Evolutionary conservation across 2,113 vertebrate species (phyloP).

Genomic region (Propithecus coquereli): DNA sequence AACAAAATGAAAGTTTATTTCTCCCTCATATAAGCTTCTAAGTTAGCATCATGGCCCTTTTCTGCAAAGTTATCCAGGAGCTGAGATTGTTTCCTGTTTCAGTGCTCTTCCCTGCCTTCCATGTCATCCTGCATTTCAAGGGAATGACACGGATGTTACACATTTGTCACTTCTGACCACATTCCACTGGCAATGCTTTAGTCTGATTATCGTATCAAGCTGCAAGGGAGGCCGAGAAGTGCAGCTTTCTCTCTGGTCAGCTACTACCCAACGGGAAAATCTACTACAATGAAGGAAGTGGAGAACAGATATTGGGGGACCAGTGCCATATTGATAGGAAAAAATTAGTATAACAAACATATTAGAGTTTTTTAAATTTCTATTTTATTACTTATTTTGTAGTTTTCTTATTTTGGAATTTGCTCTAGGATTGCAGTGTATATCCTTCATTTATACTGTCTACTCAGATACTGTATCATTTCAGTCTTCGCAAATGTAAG

Average conservation of each 20-base stretch:
- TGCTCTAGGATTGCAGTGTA: neutral
- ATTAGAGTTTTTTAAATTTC: neutral
- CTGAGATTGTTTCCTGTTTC: neutral
- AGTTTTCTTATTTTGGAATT: neutral
- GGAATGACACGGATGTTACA: too few species aligned
- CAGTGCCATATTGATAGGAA: too few species aligned
- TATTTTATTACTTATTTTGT: neutral
- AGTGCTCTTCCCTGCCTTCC: neutral
- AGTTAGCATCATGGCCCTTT: rapidly evolving
- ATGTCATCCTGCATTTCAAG: neutral
- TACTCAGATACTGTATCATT: too few species aligned
- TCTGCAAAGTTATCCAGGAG: neutral
- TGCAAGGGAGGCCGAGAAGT: neutral
- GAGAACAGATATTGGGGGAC: neutral
- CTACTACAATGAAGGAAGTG: rapidly evolving
- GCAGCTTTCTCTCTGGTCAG: too few species aligned
- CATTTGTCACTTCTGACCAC: too few species aligned
- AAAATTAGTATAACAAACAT: neutral
- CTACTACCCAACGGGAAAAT: neutral
- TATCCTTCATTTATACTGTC: neutral
- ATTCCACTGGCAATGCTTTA: neutral
- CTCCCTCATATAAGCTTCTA: too few species aligned
- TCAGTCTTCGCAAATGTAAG: neutral
- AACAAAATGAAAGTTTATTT: neutral
- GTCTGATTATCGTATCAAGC: neutral